phyloP scores from a whole-genome alignment of 2,888 invertebrate species.

The Drosophila tanythrix region DNA sequence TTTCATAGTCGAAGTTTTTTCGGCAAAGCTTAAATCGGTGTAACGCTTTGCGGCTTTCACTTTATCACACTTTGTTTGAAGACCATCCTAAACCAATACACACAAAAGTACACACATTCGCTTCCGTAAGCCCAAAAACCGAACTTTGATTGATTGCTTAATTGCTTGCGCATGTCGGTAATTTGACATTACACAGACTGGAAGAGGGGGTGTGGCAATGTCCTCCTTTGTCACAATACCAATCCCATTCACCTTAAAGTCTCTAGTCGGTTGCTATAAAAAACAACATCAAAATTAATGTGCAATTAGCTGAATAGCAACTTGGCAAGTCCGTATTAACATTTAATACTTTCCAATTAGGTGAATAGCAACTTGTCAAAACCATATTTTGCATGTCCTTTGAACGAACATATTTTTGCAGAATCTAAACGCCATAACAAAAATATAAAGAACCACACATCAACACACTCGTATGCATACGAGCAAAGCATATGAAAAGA shows the following conservation, averaged over 20 bases:
- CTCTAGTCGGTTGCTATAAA: background rate
- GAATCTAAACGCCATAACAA: conserved; percentile 8
- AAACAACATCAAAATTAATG: conserved; percentile 9
- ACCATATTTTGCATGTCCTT: background rate
- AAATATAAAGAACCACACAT: conserved; percentile 7
- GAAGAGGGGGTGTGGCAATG: background rate
- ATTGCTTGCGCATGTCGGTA: conserved; percentile 8
- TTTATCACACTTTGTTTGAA: conserved; percentile 11
- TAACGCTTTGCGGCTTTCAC: conserved; percentile 14
- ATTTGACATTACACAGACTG: background rate
- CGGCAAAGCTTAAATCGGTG: background rate
- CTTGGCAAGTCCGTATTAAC: background rate
- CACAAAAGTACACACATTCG: background rate
- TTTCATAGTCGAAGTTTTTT: background rate
- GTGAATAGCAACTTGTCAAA: conserved; percentile 8
- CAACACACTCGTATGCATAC: background rate
- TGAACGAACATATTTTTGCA: background rate
- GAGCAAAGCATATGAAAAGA: conserved; percentile 5
- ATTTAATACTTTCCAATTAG: conserved; percentile 25
- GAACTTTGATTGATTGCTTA: conserved; percentile 33
- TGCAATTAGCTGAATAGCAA: conserved; percentile 31
- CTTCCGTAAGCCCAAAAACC: background rate
- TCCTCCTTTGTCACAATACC: background rate
- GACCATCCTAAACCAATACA: background rate
- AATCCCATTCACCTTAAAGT: conserved; percentile 8